A percentile compares a stretch with the other conserved stretches of the same genome.
Conservation (phyloP, 2,888 invertebrate species). For the Napeogenes sylphis region DNA sequence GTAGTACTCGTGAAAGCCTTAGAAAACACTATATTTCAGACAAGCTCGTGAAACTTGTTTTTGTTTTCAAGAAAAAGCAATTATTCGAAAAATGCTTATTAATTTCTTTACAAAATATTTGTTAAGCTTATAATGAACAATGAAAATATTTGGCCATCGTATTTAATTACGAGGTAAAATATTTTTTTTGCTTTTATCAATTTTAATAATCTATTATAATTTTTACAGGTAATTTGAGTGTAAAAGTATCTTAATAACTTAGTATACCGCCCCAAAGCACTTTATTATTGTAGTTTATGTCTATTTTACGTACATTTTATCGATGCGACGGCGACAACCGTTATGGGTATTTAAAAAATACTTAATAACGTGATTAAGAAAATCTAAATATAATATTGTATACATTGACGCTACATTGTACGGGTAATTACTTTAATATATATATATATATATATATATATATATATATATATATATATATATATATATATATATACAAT, state of each 20-base stretch:
- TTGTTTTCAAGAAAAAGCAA: too few relatives aligned
- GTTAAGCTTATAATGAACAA: neutral
- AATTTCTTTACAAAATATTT: neutral
- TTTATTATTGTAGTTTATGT: slow-evolving; percentile 17
- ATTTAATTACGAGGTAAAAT: too few relatives aligned
- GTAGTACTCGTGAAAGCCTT: too few relatives aligned
- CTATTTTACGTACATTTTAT: slow-evolving; percentile 17
- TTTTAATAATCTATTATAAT: too few relatives aligned
- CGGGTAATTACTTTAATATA: neutral
- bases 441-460: too few relatives aligned
- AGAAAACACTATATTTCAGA: too few relatives aligned
- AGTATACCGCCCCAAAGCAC: slow-evolving; percentile 16
- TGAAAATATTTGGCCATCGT: too few relatives aligned
- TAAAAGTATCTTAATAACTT: slow-evolving; percentile 9
- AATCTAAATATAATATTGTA: slow-evolving; percentile 1
- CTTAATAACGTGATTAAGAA: slow-evolving; percentile 5
- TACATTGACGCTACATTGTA: neutral
- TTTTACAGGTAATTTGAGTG: too few relatives aligned
- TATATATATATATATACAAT: too few relatives aligned
- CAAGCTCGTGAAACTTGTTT: too few relatives aligned
- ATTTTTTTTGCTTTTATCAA: too few relatives aligned
- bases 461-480: too few relatives aligned
- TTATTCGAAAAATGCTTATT: neutral
- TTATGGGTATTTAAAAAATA: slow-evolving; percentile 13
- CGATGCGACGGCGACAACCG: slow-evolving; percentile 14